These are phyloP conservation scores for Acomys russatus DNA, from an alignment of 2,797 vertebrate genomes.

Conservation along the genomic window DNA sequence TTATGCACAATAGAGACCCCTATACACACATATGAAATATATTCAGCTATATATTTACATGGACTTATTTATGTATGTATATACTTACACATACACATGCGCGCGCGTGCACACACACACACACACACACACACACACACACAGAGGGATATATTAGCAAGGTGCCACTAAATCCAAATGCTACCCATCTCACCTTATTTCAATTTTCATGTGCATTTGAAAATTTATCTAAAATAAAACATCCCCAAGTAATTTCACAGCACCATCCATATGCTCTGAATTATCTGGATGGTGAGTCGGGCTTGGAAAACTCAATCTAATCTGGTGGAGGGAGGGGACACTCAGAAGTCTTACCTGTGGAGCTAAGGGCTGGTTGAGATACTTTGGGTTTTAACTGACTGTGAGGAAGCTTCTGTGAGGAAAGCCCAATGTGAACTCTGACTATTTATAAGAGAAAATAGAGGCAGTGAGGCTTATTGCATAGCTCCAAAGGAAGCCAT, in stretches of 20 bases:
- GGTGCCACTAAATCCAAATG: neutral
- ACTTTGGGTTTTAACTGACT: neutral
- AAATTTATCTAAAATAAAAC: conserved; percentile 12
- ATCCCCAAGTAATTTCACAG: conserved; percentile 12
- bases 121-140: neutral
- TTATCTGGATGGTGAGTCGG: neutral
- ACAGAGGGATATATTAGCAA: neutral
- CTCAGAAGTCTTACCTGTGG: neutral
- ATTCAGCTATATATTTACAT: neutral
- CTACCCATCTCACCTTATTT: neutral
- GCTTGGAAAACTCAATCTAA: neutral
- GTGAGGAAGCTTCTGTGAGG: neutral
- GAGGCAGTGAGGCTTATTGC: neutral
- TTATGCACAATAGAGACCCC: neutral
- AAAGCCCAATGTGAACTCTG: neutral
- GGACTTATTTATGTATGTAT: neutral
- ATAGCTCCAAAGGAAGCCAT: neutral
- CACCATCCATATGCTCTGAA: neutral
- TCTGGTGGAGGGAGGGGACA: neutral
- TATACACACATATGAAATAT: neutral
- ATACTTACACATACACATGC: neutral
- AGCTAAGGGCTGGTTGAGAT: neutral
- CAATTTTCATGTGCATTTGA: neutral
- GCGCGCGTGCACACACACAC: neutral
- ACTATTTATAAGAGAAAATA: neutral